Evolutionary conservation across 1,140 invertebrate species (phyloP), one percentile per base, ranked within the genome.

Genomic region (Ceratina australensis): DNA sequence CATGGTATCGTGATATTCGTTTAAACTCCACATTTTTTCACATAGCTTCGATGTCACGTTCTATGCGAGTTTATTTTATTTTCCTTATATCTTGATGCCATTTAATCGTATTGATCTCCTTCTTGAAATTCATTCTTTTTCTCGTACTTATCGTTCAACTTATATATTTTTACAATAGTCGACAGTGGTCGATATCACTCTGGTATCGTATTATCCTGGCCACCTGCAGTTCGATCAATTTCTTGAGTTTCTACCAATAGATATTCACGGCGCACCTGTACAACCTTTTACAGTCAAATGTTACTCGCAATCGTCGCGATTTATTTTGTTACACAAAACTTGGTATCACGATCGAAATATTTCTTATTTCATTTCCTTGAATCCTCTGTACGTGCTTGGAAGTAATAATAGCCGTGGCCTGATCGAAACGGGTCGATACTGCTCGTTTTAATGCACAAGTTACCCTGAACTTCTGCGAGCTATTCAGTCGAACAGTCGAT

Each of bases 221-320:
- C 81, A 89, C 89, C 90, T 89, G 90, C 89, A 91, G 85, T 91
- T 89, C 87, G 87, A 91, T 92, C 90, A 90, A 91, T 91, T 91
- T 89, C 83, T 77, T 72, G 61, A 71, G 66, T 50, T 59, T 79
- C 64, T 65, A 50, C 66, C 57, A 69, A 80, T 78, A 76, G 68
- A 72, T 76, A 74, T 61, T 60, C 72, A 80, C 57, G 64, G 67
- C 73, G 63, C 72, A 80, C 60, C 68, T 18, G 33, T 42, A 10
- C 33, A 10, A n/a, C n/a, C n/a, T 18, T 60, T 10, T 10, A 47
- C 16, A 4, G 0, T 7, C n/a, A 24, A 28, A 50, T 22, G 28
- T 52, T 4, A 16, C 16, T 28, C 33, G 8, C 33, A 42, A 7
- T 42, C 33, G 33, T 42, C 5, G 33, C 33, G 5, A 42, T 42